A percentile compares a stretch with the other conserved stretches of the same genome.
phyloP scores from a whole-genome alignment of 2,888 invertebrate species.

The Caenorhabditis parvicauda region DNA sequence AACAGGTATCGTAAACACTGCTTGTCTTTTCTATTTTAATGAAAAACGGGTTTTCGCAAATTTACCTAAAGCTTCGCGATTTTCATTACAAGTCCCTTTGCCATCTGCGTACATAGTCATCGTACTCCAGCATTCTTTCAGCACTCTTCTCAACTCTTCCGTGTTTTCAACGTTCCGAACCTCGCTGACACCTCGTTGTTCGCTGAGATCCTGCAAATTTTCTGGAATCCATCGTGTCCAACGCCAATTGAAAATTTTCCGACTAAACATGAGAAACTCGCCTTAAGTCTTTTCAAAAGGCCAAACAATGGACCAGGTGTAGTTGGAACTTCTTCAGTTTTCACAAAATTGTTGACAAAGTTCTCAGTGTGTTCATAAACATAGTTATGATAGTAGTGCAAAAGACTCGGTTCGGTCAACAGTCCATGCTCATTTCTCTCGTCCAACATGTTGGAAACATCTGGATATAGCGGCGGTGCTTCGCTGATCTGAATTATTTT shows the following conservation, averaged over 20 bases:
- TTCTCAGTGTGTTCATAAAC: constrained; percentile 55
- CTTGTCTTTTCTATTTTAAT: too few relatives aligned
- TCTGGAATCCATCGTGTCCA: too few relatives aligned
- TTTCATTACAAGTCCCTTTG: constrained; percentile 16
- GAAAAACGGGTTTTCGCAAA: too few relatives aligned
- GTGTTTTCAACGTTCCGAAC: constrained; percentile 25
- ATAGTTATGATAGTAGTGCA: constrained; percentile 55
- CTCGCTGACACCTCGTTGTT: too few relatives aligned
- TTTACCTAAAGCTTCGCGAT: too few relatives aligned
- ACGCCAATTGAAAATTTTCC: too few relatives aligned
- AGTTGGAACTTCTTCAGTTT: constrained; percentile 45
- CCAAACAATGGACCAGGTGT: constrained; percentile 36
- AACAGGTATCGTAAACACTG: too few relatives aligned
- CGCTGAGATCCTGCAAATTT: too few relatives aligned
- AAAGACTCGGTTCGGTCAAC: constrained; percentile 48
- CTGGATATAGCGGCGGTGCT: constrained; percentile 42
- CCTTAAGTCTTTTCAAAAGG: constrained; percentile 39
- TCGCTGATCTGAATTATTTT: constrained; percentile 10
- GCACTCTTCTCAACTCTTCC: constrained; percentile 23
- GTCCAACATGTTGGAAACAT: constrained; percentile 50
- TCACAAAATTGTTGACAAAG: constrained; percentile 51
- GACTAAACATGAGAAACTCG: too few relatives aligned
- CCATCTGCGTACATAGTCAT: constrained; percentile 27
- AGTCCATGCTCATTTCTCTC: constrained; percentile 56
- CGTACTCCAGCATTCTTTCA: constrained; percentile 45